Percentiles rank a stretch among this genome's conserved stretches.
phyloP scores from a whole-genome alignment of 1,140 invertebrate genomes.

The Campodea augens region DNA sequence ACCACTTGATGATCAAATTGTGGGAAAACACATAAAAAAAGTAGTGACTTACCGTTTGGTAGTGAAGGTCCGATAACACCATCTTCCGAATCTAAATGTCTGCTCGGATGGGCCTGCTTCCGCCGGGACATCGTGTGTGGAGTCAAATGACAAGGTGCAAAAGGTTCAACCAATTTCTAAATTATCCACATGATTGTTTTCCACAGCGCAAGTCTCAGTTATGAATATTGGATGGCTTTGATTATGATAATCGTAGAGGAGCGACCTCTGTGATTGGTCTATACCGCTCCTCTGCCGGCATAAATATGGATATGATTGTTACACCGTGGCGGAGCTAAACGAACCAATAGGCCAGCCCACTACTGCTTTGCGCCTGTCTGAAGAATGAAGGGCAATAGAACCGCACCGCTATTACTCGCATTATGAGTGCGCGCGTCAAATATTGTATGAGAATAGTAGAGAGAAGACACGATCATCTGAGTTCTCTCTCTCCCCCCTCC shows the following conservation, averaged over 20 bases:
- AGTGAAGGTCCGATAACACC: constrained; percentile 8
- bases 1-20: too few species aligned
- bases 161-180: background rate
- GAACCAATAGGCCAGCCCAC: background rate
- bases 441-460: too few species aligned
- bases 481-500: too few species aligned
- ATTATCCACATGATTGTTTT: background rate
- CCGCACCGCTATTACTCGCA: constrained; percentile 2
- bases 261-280: constrained; percentile 1
- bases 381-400: background rate
- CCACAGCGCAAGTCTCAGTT: constrained; percentile 2
- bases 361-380: background rate
- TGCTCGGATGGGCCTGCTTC: constrained; percentile 36
- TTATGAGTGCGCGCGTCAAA: constrained; percentile 5
- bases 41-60: too few species aligned
- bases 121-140: constrained; percentile 30
- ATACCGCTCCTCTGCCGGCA: constrained; percentile 2
- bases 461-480: too few species aligned
- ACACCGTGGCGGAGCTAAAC: background rate
- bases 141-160: background rate
- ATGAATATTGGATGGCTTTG: constrained; percentile 7
- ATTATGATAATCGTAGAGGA: background rate
- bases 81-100: constrained; percentile 28
- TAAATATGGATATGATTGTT: constrained; percentile 6
- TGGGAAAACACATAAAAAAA: too few species aligned